phyloP scores from a whole-genome alignment of 2,888 invertebrate species.

The Torymus aiolomorphi region DNA sequence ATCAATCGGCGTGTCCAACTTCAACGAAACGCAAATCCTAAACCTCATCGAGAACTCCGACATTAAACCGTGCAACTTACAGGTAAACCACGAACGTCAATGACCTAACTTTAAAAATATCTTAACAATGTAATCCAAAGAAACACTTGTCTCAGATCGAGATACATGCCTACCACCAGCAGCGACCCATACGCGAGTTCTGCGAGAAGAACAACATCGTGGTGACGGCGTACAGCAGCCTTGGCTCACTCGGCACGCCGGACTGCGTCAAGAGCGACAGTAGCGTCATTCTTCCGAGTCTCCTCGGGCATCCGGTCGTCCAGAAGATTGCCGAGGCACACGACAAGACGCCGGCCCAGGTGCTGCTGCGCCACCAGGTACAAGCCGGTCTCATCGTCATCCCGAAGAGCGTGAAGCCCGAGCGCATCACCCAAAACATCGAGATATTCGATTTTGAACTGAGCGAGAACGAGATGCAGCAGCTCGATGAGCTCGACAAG shows the following conservation, averaged over 20 bases:
- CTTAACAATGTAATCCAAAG: background rate
- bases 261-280: constrained; percentile 68
- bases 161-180: constrained; percentile 86
- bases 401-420: constrained; percentile 85
- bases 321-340: constrained; percentile 78
- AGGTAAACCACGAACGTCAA: constrained; percentile 68
- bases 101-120: background rate
- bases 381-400: constrained; percentile 84
- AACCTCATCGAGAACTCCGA: constrained; percentile 79
- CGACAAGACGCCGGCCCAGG: constrained; percentile 82
- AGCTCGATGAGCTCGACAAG: constrained; percentile 75
- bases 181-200: constrained; percentile 79
- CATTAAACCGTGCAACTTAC: constrained; percentile 84
- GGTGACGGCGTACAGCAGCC: constrained; percentile 84
- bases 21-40: constrained; percentile 82
- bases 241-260: constrained; percentile 83
- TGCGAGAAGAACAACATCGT: constrained; percentile 81
- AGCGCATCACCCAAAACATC: constrained; percentile 83
- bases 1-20: constrained; percentile 88
- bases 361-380: constrained; percentile 83
- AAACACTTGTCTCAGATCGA: constrained; percentile 77
- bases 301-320: constrained; percentile 80
- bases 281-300: constrained; percentile 63
- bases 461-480: constrained; percentile 77
- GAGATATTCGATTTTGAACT: constrained; percentile 82